Evolutionary conservation across 2,888 invertebrate genomes (phyloP), one percentile per base, ranked within the genome.

Genomic region (Adelphocoris suturalis): DNA sequence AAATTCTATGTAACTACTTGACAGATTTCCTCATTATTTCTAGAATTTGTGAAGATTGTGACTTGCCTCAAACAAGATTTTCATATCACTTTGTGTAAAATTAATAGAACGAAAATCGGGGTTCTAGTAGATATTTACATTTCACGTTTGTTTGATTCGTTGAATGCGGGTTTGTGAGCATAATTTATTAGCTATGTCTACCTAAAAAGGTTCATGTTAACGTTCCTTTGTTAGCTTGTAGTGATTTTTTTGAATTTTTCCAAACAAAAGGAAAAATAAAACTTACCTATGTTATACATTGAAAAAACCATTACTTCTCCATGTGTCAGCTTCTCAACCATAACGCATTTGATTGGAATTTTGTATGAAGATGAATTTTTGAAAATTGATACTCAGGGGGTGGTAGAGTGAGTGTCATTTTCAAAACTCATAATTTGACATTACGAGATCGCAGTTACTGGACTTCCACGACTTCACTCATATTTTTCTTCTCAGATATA

Each of bases 211-310:
- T 68, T 23, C 68, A 68, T 68, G 68, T 68, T 61, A 7, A 68
- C 68, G 19, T 68, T 68, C 27, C 68, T 68, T 68, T 19, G 19
- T 68, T 68, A 68, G 68, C 23, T 68, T 68, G 68, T 68, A 68
- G 68, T 68, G 16, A 16, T 57, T 57, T 16, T 68, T 68, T 23
- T 7, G 61, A 23, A 23, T 68, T 68, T 68, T 68, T 68, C 68
- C 68, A 68, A 23, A 68, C 11, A 27, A 68, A 68, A 68, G 23
- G 68, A 68, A 23, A 68, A 68, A 68, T 78, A 76, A 28, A 78
- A 0, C 5, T 78, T 16, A 76, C 27, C 27, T 37, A 76, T 85
- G 85, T 85, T 85, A 85, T 85, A 85, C 85, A 85, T 85, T 85
- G 85, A 85, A 85, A 85, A 85, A 85, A 85, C 85, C 82, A 82